Percentiles rank a stretch among this genome's conserved stretches.
phyloP scores from a whole-genome alignment of 2,797 vertebrate species.

The Rhabdophis nuchalis region DNA sequence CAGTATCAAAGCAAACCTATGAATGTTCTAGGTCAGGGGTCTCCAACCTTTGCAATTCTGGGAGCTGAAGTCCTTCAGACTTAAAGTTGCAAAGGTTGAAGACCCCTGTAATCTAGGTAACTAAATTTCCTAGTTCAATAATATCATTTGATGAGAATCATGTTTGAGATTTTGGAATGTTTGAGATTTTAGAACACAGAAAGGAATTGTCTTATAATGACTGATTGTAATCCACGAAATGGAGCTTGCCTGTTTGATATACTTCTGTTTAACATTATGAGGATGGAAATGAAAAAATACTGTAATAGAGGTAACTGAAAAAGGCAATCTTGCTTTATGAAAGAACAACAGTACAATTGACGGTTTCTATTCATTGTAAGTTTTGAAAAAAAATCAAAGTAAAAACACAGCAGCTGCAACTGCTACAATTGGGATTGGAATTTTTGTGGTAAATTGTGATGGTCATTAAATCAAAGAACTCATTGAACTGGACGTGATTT shows the following conservation, averaged over 20 bases:
- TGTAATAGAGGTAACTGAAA: background rate
- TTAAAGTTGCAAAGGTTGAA: too few species aligned
- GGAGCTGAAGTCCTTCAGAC: too few species aligned
- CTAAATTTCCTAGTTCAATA: background rate
- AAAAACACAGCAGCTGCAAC: background rate
- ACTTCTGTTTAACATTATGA: background rate
- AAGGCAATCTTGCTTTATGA: background rate
- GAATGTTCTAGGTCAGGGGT: background rate
- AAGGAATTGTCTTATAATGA: background rate
- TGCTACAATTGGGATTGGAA: too few species aligned
- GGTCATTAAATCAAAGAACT: too few species aligned
- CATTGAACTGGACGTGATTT: too few species aligned
- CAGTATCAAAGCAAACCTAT: background rate
- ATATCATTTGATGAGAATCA: background rate
- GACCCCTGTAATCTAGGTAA: too few species aligned
- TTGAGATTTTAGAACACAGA: background rate
- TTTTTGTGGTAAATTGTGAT: too few species aligned
- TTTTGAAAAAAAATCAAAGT: conserved; percentile 22
- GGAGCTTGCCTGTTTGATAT: conserved; percentile 7
- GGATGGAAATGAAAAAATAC: conserved; percentile 8
- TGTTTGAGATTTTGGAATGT: background rate
- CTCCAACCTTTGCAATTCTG: too few species aligned
- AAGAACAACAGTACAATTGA: background rate
- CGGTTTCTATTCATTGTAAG: conserved; percentile 17
- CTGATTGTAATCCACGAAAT: background rate